Percentiles rank a stretch among this genome's conserved stretches.
Conservation (phyloP, 1,140 invertebrate species). For the Wasmannia auropunctata region DNA sequence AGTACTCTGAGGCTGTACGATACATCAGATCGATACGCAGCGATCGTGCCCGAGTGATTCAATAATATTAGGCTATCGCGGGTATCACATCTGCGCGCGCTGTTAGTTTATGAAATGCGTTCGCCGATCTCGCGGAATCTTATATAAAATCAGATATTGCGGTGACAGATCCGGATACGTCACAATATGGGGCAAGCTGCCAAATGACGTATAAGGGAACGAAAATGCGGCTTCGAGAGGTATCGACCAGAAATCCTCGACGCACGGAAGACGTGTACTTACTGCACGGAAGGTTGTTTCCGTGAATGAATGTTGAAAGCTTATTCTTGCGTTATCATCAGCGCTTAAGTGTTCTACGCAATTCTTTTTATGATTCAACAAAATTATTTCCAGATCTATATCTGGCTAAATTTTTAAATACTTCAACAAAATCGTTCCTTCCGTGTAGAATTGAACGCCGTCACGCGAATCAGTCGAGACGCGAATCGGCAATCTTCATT, state of each 20-base stretch:
- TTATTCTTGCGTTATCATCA: no score
- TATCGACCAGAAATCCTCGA: background rate
- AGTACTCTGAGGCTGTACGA: background rate
- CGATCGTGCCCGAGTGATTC: conserved; percentile 14
- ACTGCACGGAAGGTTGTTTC: no score
- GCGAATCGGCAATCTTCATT: background rate
- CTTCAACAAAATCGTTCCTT: no score
- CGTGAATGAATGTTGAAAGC: no score
- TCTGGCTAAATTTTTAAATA: no score
- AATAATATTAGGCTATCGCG: conserved; percentile 30
- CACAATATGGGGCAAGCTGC: background rate
- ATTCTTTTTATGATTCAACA: no score
- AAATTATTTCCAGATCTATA: no score
- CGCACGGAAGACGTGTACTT: no score
- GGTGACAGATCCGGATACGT: background rate
- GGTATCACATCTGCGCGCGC: background rate
- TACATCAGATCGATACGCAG: background rate
- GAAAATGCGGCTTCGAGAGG: background rate
- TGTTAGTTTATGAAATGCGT: conserved; percentile 15
- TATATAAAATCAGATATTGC: conserved; percentile 25
- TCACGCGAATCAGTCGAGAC: no score
- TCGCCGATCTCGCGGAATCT: background rate
- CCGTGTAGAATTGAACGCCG: no score
- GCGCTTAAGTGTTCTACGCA: no score
- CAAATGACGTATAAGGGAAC: background rate